Evolutionary conservation across 2,113 vertebrate species (phyloP), one percentile per base, ranked within the genome.

Genomic region (Piprites chloris): DNA sequence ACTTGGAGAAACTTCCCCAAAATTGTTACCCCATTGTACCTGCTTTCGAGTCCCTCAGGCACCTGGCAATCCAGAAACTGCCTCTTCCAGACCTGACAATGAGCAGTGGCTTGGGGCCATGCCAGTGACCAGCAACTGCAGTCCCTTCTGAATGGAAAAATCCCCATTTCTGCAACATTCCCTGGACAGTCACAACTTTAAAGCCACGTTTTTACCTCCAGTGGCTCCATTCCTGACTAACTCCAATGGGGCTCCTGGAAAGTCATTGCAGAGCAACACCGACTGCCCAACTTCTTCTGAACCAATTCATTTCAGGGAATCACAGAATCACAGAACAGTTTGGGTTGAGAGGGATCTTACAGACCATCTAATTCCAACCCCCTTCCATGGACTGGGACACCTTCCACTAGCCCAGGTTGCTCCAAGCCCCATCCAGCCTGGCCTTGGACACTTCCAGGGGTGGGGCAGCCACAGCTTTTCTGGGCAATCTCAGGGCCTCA

Each of bases 71-170:
- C 23, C 49, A 84, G 55, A 50, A 68, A 73, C 18, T 2, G 0
- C 39, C 6, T 71, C 24, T 72, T 61, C 49, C 33, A n/a, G 19
- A 66, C 5, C 49, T 75, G 9, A 46, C 49, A 77, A 8, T 28
- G 26, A 74, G 12, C 28, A 9, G 3, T 32, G 32, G 2, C 5
- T 47, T 75, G 22, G 10, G 23, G 15, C 27, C 4, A 2, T 14
- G 27, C 11, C 2, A 4, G 53, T 18, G 37, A 46, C 2, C 28
- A 63, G 15, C 1, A 2, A 5, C 11, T 49, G 2, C 33, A 49
- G 10, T 26, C 37, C 11, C 66, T 39, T 39, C 59, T 66, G 5
- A 20, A 4, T 5, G 11, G 46, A 37, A 69, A 86, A 83, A 63
- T 14, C 22, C 39, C 33, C 4, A 8, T 74, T 66, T 90, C 42